Evolutionary conservation across 2,797 vertebrate genomes (phyloP), one percentile per base, ranked within the genome.

Genomic region (Fundulus diaphanus): DNA sequence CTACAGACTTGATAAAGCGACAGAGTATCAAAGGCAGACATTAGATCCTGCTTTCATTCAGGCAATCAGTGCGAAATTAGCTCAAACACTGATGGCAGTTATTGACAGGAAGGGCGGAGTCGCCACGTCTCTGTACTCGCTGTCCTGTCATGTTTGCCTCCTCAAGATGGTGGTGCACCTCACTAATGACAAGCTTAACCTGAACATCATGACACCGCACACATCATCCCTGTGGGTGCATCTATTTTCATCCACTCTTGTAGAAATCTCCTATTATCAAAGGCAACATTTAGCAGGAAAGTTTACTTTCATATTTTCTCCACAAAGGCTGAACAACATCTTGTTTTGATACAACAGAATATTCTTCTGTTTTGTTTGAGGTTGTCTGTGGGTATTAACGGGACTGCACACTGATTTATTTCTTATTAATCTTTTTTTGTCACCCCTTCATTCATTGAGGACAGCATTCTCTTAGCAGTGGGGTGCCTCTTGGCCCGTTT

Each of bases 41-140:
- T 85, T 70, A 74, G 79, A 85, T 51, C 67, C 82, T 84, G 76
- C 87, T 90, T 91, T 87, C 80, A 78, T 68, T 66, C 72, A 69
- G 81, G 68, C 82, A 78, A 83, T 67, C 70, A 76, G 56, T 78
- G 70, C 79, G 78, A 86, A 87, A 87, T 73, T 52, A 82, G 76
- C 68, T 86, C 79, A 78, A 83, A 86, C 83, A 73, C 79, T 85
- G 82, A 80, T 61, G 73, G 68, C 75, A 83, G 81, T 77, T 88
- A 90, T 92, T 88, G 88, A 89, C 35, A 42, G 37, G 12, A 42
- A 15, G 35, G 63, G 24, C 1, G 63, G 37, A 42, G 63, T 8
- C 15, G 35, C 37, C 24, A 40, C 16, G 35, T n/a, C 61, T 37
- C 35, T 65, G 59, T 37, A 35, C 33, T 31, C 73, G 76, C 80